Evolutionary conservation across 2,797 vertebrate species (phyloP).

Genomic region (Arctocebus calabarensis): DNA sequence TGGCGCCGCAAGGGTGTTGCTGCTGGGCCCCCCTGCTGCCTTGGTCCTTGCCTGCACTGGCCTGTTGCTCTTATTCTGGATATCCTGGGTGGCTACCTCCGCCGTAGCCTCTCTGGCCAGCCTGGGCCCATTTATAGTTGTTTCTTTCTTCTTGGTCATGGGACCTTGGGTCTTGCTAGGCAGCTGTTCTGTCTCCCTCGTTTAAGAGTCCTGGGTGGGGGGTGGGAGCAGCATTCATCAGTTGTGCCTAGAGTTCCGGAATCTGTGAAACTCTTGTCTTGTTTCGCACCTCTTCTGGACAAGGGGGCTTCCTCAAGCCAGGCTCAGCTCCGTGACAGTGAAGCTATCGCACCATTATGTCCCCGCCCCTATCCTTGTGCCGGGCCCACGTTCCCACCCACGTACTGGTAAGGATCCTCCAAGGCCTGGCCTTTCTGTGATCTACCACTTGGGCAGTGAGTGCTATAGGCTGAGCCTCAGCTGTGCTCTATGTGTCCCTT

Average conservation of each 20-base stretch:
- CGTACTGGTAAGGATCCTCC: constrained; percentile 78
- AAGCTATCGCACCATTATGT: constrained; percentile 61
- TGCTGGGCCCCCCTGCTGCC: background rate
- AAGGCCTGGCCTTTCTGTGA: background rate
- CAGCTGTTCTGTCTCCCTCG: constrained; percentile 51
- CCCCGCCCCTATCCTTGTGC: constrained; percentile 66
- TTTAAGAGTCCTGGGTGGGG: constrained; percentile 50
- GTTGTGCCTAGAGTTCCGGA: background rate
- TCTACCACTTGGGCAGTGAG: background rate
- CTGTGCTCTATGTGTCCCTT: constrained; percentile 77
- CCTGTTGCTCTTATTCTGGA: constrained; percentile 55
- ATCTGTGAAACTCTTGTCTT: constrained; percentile 74
- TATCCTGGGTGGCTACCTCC: background rate
- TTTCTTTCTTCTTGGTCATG: constrained; percentile 63
- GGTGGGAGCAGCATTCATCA: background rate
- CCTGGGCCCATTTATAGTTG: constrained; percentile 48
- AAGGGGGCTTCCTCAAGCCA: constrained; percentile 81
- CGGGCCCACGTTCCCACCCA: constrained; percentile 47
- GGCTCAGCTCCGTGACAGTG: constrained; percentile 74
- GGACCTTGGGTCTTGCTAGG: constrained; percentile 76
- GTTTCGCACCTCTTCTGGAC: constrained; percentile 79
- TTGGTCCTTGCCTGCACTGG: background rate
- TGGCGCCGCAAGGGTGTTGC: background rate
- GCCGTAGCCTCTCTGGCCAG: background rate
- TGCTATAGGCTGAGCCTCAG: constrained; percentile 44